These are phyloP conservation scores for Tringa solitaria DNA, from an alignment of 2,113 vertebrate genomes.

Conservation along the genomic window DNA sequence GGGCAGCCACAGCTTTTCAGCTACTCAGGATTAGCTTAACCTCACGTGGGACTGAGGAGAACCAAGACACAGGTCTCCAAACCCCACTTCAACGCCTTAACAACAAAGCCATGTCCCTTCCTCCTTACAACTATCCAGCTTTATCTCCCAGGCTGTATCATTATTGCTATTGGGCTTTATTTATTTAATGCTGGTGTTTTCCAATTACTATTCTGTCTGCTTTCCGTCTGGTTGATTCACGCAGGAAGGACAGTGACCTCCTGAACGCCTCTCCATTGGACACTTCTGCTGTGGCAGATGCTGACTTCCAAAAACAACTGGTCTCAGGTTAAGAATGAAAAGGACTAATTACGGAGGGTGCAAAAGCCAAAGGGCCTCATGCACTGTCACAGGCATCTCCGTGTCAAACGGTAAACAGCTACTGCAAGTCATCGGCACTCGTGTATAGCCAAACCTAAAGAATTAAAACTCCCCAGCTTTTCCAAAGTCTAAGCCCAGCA, in stretches of 20 bases:
- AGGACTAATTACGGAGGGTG: not conserved
- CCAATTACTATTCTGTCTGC: not conserved
- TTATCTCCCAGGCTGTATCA: not conserved
- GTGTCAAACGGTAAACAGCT: not conserved
- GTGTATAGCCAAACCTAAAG: accelerated
- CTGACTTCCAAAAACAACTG: not conserved
- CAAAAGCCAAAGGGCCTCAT: not conserved
- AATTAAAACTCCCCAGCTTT: not conserved
- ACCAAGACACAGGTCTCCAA: not conserved
- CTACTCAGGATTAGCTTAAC: not conserved
- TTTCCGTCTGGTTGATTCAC: not conserved
- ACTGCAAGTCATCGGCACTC: not conserved
- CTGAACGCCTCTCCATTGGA: not conserved
- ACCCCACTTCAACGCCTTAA: not conserved
- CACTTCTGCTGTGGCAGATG: not conserved
- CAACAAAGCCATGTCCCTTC: not conserved
- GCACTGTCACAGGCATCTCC: not conserved
- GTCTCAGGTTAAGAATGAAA: not conserved
- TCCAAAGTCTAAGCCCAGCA: not conserved
- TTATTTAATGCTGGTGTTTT: not conserved
- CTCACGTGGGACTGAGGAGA: too few relatives aligned
- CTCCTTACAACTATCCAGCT: not conserved
- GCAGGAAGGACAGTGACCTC: not conserved
- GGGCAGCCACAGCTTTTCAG: not conserved
- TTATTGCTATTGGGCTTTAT: not conserved